phyloP scores from a whole-genome alignment of 2,797 vertebrate species.

The Karalla daura region DNA sequence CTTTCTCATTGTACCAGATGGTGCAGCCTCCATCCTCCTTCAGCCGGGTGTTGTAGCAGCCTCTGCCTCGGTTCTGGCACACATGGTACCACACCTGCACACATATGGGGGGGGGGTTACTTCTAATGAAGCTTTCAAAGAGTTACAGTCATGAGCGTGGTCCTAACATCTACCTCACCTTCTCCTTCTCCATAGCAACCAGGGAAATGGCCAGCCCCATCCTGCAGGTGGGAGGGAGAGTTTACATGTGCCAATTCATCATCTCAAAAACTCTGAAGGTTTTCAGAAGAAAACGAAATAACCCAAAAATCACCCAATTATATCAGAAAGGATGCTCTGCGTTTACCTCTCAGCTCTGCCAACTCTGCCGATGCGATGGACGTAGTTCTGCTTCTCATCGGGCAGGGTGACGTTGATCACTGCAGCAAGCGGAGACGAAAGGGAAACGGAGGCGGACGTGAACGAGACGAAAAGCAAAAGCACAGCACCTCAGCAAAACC shows the following conservation, averaged over 20 bases:
- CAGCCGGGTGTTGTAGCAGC: slow-evolving; percentile 94
- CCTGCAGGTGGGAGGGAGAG: slow-evolving; percentile 75
- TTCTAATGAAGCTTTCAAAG: background rate
- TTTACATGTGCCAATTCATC: background rate
- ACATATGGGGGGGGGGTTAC: background rate
- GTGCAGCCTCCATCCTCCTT: slow-evolving; percentile 98
- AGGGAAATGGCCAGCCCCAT: slow-evolving; percentile 98
- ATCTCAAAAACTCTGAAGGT: no score
- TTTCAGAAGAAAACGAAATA: no score
- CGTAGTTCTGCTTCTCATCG: slow-evolving; percentile 98
- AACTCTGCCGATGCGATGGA: slow-evolving; percentile 97
- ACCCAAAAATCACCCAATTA: no score
- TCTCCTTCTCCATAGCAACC: slow-evolving; percentile 97
- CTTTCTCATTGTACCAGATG: slow-evolving; percentile 99
- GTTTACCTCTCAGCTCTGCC: slow-evolving; percentile 94
- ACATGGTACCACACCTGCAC: slow-evolving; percentile 97
- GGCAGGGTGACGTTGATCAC: slow-evolving; percentile 98
- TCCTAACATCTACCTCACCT: slow-evolving; percentile 80
- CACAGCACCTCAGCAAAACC: no score
- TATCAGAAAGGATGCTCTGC: fast-evolving
- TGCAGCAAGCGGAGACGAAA: no score
- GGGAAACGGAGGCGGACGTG: no score
- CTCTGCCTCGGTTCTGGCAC: slow-evolving; percentile 93
- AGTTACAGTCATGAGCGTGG: background rate
- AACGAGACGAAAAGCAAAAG: no score